These are phyloP conservation scores for Candidula unifasciata DNA, from an alignment of 2,888 invertebrate species.

Conservation along the genomic window DNA sequence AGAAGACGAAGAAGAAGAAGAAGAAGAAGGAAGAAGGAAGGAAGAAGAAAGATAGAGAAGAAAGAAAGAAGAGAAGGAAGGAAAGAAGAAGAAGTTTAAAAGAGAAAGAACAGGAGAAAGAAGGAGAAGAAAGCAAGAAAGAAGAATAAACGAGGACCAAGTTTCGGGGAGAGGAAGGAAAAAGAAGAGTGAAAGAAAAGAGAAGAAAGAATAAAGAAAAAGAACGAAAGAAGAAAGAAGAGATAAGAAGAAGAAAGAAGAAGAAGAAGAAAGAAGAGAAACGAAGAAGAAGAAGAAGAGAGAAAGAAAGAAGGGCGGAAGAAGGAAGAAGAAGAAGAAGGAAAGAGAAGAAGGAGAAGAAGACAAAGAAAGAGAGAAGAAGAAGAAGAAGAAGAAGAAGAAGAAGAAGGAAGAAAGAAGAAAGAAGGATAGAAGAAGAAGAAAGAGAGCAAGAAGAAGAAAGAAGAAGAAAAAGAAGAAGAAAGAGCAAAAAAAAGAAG, in stretches of 20 bases:
- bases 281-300: not conserved
- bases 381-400: slow-evolving; percentile 34
- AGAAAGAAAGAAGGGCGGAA: slow-evolving; percentile 11
- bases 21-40: too few relatives aligned
- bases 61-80: too few relatives aligned
- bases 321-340: slow-evolving; percentile 35
- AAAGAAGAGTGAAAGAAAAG: not conserved
- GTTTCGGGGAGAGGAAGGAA: not conserved
- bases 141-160: too few relatives aligned
- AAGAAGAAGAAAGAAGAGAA: not conserved
- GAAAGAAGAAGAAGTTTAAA: too few relatives aligned
- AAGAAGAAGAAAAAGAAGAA: not conserved
- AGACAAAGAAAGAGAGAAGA: too few relatives aligned
- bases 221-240: not conserved
- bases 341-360: not conserved
- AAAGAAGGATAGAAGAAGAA: not conserved
- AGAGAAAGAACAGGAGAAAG: too few relatives aligned
- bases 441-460: slow-evolving; percentile 15
- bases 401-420: slow-evolving; percentile 18
- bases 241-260: not conserved
- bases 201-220: not conserved
- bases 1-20: too few relatives aligned
- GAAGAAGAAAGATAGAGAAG: too few relatives aligned
- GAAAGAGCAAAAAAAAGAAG: not conserved
- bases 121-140: too few relatives aligned